Evolutionary conservation across 2,797 vertebrate genomes (phyloP).

Genomic region (Sebastiscus albofasciatus): DNA sequence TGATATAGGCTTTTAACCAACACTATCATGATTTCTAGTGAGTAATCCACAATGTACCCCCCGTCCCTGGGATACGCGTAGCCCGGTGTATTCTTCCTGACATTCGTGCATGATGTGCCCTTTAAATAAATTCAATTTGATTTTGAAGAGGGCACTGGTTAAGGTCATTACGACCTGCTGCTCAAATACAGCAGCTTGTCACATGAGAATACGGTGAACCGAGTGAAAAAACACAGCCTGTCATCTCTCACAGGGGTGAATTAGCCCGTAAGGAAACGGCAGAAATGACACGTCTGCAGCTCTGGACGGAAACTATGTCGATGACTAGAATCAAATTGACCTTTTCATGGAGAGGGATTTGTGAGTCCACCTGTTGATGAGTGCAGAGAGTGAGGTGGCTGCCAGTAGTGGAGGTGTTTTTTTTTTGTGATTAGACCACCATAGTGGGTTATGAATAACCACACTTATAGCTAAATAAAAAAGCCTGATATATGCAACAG

Average conservation of each 20-base stretch:
- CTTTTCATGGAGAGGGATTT: conserved; percentile 41
- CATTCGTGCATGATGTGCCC: background rate
- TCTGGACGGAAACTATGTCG: conserved; percentile 30
- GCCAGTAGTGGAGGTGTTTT: conserved; percentile 12
- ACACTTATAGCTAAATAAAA: conserved; percentile 45
- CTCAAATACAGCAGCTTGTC: conserved; percentile 8
- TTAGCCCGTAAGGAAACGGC: background rate
- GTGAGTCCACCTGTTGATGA: conserved; percentile 64
- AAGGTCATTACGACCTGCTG: conserved; percentile 8
- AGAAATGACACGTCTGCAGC: conserved; percentile 21
- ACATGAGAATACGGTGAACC: background rate
- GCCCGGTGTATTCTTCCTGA: background rate
- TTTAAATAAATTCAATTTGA: background rate
- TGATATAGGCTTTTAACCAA: too few species aligned
- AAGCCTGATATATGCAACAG: conserved; percentile 11
- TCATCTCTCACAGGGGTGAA: conserved; percentile 2
- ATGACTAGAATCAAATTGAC: conserved; percentile 45
- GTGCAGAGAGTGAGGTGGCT: conserved; percentile 23
- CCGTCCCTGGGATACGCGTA: background rate
- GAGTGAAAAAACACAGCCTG: background rate
- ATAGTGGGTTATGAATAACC: conserved; percentile 36
- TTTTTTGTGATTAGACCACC: conserved; percentile 16
- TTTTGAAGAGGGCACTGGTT: background rate
- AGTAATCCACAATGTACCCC: background rate
- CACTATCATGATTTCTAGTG: background rate